A percentile compares a stretch with the other conserved stretches of the same genome.
These are phyloP conservation scores for Colinus virginianus DNA, from an alignment of 2,113 vertebrate species.

Conservation along the genomic window DNA sequence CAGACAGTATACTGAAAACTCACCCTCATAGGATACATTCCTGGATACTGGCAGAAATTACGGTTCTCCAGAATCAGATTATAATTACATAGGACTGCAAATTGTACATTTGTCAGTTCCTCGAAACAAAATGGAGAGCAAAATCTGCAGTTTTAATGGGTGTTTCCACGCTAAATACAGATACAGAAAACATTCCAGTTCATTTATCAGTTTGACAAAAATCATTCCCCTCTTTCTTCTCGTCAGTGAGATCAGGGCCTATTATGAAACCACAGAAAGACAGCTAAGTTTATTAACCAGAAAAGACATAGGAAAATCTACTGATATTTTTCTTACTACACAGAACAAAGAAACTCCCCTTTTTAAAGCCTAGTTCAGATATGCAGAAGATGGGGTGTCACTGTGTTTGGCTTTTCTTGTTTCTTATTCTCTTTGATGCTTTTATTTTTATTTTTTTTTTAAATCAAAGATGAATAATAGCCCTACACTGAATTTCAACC, in stretches of 20 bases:
- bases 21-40: neutral
- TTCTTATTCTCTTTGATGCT: neutral
- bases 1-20: neutral
- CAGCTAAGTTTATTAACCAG: neutral
- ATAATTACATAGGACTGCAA: constrained; percentile 48
- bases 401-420: neutral
- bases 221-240: neutral
- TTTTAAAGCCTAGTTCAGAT: neutral
- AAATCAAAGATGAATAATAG: neutral
- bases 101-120: constrained; percentile 22
- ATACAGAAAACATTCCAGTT: neutral
- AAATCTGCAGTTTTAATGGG: constrained; percentile 52
- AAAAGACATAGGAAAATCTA: neutral
- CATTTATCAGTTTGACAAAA: constrained; percentile 20
- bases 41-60: constrained; percentile 12
- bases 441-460: neutral
- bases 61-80: constrained; percentile 10
- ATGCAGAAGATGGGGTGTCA: neutral
- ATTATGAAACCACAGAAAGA: neutral
- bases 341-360: neutral
- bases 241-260: neutral
- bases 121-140: constrained; percentile 36
- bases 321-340: neutral
- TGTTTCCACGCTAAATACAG: constrained; percentile 25
- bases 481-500: neutral